Base-by-base conservation (phyloP, 2,113 vertebrate species). In the Rhizomys pruinosus region DNA sequence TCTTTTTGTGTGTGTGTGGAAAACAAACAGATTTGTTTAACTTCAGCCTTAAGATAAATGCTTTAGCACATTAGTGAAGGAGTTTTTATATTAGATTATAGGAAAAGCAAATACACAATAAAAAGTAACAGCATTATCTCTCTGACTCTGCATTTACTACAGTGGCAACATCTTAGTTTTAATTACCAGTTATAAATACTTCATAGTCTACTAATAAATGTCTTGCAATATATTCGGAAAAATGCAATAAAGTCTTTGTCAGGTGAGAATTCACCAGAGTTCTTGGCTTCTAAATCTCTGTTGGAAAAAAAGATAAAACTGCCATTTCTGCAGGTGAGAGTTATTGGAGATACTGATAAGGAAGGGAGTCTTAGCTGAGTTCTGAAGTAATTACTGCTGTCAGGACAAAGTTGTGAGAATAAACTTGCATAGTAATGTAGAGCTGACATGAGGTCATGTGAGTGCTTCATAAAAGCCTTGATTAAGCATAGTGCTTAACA, bases 141-240 rank as follows among this genome's bases (percentile, higher is more conserved):
- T 81, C 88, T 66, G 84, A 66, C 72, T 92, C 7, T 86, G 72
- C 63, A 5, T 87, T 93, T 73, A 90, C 96, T 84, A 44, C 42
- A 94, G 23, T 34, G 61, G 69, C 47, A 89, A 87, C 42, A 89
- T 76, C 81, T 95, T 94, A 84, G 72, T 94, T 97, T 96, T 97
- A 97, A 96, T 97, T 96, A 92, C 76, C 79, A 42, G 90, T 89
- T 84, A 95, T 95, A 95, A 92, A 96, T 94, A 87, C 84, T 91
- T 95, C 95, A 79, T 37, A 61, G 47, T 78, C 77, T 87, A 44
- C 89, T 95, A 96, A 91, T 96, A 94, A 96, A 95, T 0, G 1
- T 52, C 52, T 13, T 37, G 68, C 39, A 74, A 72, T 66, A 52
- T 93, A 89, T 97, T 90, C 88, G 82, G 89, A 88, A 82, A 96